These are phyloP conservation scores for Bradypus variegatus DNA, from an alignment of 2,797 vertebrate species.

Conservation along the genomic window DNA sequence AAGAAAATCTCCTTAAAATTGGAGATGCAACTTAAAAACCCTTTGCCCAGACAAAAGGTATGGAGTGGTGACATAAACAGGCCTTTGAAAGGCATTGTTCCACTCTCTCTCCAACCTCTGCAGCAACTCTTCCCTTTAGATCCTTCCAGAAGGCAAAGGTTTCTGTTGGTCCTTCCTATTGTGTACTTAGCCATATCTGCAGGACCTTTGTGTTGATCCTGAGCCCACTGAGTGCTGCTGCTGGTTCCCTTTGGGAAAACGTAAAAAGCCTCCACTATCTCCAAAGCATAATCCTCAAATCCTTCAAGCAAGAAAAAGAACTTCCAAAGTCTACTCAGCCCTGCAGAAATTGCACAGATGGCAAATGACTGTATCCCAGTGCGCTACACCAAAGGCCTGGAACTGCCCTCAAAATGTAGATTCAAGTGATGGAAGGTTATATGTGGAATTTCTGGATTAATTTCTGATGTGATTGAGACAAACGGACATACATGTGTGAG, in stretches of 20 bases:
- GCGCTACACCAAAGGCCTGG: rapidly evolving
- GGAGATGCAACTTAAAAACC: neutral
- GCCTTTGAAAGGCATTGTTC: neutral
- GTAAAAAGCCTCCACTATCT: neutral
- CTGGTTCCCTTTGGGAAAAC: neutral
- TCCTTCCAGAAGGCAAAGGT: neutral
- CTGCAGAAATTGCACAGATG: neutral
- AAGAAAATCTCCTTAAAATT: conserved; percentile 5
- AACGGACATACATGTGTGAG: neutral
- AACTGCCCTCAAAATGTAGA: neutral
- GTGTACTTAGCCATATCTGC: neutral
- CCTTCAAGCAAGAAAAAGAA: neutral
- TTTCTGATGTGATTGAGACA: neutral
- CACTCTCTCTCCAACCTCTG: neutral
- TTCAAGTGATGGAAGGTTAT: neutral
- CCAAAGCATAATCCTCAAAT: neutral
- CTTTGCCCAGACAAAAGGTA: neutral
- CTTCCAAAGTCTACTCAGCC: neutral
- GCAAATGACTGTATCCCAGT: neutral
- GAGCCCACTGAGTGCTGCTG: neutral
- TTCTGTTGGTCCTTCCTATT: neutral
- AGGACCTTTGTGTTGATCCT: neutral
- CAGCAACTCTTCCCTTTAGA: neutral
- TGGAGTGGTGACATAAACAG: neutral
- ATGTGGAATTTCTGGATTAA: neutral